A percentile compares a stretch with the other conserved stretches of the same genome.
phyloP scores from a whole-genome alignment of 2,113 vertebrate genomes.

The Callocephalon fimbriatum region DNA sequence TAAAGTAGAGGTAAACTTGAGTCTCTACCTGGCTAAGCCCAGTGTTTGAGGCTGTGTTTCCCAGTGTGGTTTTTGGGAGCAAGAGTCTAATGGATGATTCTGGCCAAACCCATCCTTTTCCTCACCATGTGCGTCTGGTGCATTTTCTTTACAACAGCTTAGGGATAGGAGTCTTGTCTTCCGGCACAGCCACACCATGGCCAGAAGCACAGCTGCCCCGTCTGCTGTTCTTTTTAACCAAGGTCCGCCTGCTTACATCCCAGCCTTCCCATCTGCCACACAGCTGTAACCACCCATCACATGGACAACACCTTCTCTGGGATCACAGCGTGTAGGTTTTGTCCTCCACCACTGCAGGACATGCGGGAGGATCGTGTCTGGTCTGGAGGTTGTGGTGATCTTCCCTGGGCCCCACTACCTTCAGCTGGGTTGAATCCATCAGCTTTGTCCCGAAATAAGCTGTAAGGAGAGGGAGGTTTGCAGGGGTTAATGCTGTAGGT shows the following conservation, averaged over 20 bases:
- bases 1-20: not conserved
- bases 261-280: fast-evolving
- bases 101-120: not conserved
- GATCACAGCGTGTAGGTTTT: not conserved
- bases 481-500: not conserved
- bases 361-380: too few species aligned
- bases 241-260: not conserved
- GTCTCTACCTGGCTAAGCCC: not conserved
- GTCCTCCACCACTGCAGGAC: not conserved
- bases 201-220: not conserved
- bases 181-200: not conserved
- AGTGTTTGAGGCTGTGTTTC: not conserved
- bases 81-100: not conserved
- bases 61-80: not conserved
- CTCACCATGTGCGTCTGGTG: fast-evolving
- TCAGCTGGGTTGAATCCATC: not conserved
- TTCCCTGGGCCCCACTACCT: not conserved
- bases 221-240: not conserved
- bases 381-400: not conserved
- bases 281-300: not conserved
- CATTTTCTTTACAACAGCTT: not conserved
- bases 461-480: not conserved
- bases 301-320: fast-evolving
- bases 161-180: not conserved
- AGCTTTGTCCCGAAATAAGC: not conserved